Evolutionary conservation across 2,888 invertebrate genomes (phyloP), one percentile per base, ranked within the genome.

Genomic region (Perizoma affinitatum): DNA sequence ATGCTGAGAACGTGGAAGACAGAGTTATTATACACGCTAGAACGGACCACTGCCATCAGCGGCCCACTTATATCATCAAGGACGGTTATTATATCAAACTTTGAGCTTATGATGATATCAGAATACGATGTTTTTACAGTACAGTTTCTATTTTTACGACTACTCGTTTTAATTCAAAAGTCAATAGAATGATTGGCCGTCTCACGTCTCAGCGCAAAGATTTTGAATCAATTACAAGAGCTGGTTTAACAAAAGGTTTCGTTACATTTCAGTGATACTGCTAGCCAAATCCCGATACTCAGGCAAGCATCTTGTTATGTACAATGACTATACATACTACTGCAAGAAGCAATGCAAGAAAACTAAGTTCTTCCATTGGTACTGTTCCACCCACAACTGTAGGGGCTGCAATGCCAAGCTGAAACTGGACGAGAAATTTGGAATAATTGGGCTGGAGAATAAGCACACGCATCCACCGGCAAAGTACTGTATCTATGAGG

Each of bases 381-480:
- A 88, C 61, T 90, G 90, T 58, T 90, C 90, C 0, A 88, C 90
- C 0, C 87, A 90, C 65, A 88, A 88, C 71, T 85, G 83, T 65
- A 82, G 83, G 40, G 89, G 90, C 0, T 90, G 90, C 63, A 87
- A 87, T 42, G 90, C 88, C 0, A 86, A 84, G 49, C 71, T 90
- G 34, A 84, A 82, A 42, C 52, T 90, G 43, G 77, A 88, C 49
- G 82, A 84, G 48, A 84, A 85, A 46, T 86, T 82, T 44, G 80
- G 73, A 0, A 80, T 88, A 6, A 66, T 83, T 2, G 82, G 79
- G 3, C 63, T 78, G 0, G 80, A 82, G 48, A 83, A 82, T 22
- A 63, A 71, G 2, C 88, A 88, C 50, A 88, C 80, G 0, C 89
- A 89, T 53, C 86, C 86, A 0, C 88, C 90, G 0, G 80, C 86